Evolutionary conservation across 2,113 vertebrate species (phyloP).

Genomic region (Acinonyx jubatus): DNA sequence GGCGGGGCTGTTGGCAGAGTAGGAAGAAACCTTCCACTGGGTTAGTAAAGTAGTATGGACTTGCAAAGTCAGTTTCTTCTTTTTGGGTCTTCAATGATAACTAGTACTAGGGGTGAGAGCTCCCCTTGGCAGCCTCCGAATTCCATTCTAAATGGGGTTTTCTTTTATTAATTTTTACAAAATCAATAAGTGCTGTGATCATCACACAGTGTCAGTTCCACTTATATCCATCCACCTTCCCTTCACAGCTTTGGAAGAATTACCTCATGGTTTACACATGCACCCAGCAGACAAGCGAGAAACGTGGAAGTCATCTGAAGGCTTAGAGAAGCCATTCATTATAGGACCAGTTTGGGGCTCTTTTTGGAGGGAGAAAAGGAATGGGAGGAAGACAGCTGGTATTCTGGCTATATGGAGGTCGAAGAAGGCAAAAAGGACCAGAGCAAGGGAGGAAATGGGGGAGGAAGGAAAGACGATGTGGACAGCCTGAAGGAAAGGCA

Average conservation of each 20-base stretch:
- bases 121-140: not conserved
- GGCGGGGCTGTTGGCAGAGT: not conserved
- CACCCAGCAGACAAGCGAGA: not conserved
- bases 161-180: not conserved
- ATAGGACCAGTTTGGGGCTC: not conserved
- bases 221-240: not conserved
- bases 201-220: constrained; percentile 12
- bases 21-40: not conserved
- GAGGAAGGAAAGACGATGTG: not conserved
- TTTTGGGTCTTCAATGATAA: not conserved
- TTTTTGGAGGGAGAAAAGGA: not conserved
- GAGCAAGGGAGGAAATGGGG: not conserved
- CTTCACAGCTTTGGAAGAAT: constrained; percentile 9
- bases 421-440: not conserved
- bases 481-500: not conserved
- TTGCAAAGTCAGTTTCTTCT: not conserved
- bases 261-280: not conserved
- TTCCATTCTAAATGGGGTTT: not conserved
- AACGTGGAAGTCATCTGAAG: not conserved
- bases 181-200: not conserved
- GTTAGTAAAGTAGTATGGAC: not conserved
- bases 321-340: not conserved
- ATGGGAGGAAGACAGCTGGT: not conserved
- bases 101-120: not conserved
- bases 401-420: not conserved